Evolutionary conservation across 2,113 vertebrate species (phyloP).

Genomic region (Cebidichthys violaceus): DNA sequence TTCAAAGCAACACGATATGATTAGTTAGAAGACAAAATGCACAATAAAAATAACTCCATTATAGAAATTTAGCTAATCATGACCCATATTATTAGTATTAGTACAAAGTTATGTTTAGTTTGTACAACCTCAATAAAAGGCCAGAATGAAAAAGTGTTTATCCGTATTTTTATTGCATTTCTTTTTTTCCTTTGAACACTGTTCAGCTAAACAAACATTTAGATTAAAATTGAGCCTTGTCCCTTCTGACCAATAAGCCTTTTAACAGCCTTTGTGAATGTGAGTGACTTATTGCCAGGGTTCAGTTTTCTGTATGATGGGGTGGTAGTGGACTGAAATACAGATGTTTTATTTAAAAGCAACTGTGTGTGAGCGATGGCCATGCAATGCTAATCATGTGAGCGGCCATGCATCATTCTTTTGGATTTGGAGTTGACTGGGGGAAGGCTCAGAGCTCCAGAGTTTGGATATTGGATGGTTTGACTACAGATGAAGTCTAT

Average conservation of each 20-base stretch:
- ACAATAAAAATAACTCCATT: not conserved
- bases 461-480: not conserved
- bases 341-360: conserved; percentile 39
- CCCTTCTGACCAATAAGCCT: conserved; percentile 1
- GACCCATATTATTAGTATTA: not conserved
- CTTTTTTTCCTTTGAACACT: not conserved
- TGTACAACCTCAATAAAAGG: not conserved
- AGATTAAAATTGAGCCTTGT: not conserved
- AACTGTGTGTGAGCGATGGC: not conserved
- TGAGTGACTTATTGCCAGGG: not conserved
- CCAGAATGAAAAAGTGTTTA: not conserved
- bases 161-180: not conserved
- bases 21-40: not conserved
- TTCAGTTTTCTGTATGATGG: not conserved
- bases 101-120: not conserved
- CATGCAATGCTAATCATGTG: conserved; percentile 10
- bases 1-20: conserved; percentile 7
- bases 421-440: conserved; percentile 20
- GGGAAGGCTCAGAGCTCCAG: not conserved
- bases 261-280: conserved; percentile 4
- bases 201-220: not conserved
- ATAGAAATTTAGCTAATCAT: not conserved
- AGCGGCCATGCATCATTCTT: conserved; percentile 13
- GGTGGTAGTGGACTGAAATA: not conserved
- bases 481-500: not conserved